These are phyloP conservation scores for Pseudomyrmex dendroicus DNA, from an alignment of 1,140 invertebrate species.

Conservation along the genomic window DNA sequence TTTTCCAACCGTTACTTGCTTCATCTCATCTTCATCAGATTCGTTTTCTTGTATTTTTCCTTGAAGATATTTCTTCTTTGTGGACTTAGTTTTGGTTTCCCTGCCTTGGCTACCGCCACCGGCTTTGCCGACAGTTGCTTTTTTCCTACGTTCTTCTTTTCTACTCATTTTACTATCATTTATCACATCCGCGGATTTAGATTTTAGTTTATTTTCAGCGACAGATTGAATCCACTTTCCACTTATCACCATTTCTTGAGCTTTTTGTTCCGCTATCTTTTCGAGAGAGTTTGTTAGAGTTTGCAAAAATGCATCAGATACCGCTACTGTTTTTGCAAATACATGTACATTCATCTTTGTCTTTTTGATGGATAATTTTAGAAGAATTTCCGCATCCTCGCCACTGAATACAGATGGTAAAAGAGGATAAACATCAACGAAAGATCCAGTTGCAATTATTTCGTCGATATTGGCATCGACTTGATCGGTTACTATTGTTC, in stretches of 20 bases:
- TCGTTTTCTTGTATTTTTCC: constrained; percentile 86
- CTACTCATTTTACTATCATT: constrained; percentile 89
- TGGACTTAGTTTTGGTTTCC: constrained; percentile 97
- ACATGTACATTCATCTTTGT: constrained; percentile 78
- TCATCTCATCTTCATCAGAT: constrained; percentile 86
- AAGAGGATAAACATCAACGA: constrained; percentile 91
- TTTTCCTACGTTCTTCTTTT: constrained; percentile 95
- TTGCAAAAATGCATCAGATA: constrained; percentile 88
- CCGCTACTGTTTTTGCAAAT: constrained; percentile 78
- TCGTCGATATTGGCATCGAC: constrained; percentile 94
- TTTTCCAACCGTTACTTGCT: constrained; percentile 68
- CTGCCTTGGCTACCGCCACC: constrained; percentile 96
- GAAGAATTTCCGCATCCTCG: constrained; percentile 90
- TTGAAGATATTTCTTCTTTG: constrained; percentile 90
- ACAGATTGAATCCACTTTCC: constrained; percentile 86
- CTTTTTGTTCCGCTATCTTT: constrained; percentile 89
- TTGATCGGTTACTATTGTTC: constrained; percentile 90
- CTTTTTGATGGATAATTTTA: constrained; percentile 88
- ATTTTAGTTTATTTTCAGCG: constrained; percentile 82
- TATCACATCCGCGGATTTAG: constrained; percentile 77
- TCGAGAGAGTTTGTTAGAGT: constrained; percentile 90
- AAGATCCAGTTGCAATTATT: constrained; percentile 90
- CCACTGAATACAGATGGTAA: constrained; percentile 92
- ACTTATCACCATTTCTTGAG: constrained; percentile 89
- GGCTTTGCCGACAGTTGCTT: constrained; percentile 93